Percentiles rank a stretch among this genome's conserved stretches.
These are phyloP conservation scores for Ptychadena robeensis DNA, from an alignment of 2,797 vertebrate species.

Conservation along the genomic window DNA sequence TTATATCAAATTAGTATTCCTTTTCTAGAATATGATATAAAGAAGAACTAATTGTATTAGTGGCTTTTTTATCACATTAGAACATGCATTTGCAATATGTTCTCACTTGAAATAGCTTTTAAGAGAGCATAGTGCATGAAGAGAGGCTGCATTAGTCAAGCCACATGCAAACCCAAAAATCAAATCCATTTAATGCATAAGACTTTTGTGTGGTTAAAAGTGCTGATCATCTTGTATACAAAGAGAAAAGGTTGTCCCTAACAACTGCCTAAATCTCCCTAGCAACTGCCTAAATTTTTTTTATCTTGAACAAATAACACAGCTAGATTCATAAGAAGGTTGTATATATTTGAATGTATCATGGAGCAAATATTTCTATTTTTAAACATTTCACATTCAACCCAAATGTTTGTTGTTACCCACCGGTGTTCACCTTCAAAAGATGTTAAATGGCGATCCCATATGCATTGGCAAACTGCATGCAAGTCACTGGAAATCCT, in stretches of 20 bases:
- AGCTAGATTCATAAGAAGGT: background rate
- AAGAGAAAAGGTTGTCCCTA: background rate
- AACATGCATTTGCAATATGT: conserved; percentile 63
- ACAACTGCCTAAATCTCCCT: background rate
- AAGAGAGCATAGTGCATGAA: conserved; percentile 20
- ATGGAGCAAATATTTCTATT: no score
- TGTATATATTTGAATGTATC: no score
- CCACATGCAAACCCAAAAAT: conserved; percentile 31
- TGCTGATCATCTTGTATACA: background rate
- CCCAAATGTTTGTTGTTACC: no score
- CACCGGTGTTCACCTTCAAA: no score
- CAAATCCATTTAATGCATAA: conserved; percentile 11
- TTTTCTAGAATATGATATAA: conserved; percentile 78
- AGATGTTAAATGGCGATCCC: no score
- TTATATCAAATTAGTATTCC: conserved; percentile 79
- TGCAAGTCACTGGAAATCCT: no score
- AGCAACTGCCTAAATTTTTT: background rate
- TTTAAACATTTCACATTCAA: no score
- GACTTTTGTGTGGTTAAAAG: background rate
- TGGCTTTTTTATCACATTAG: conserved; percentile 75
- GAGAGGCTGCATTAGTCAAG: conserved; percentile 36
- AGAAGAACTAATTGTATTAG: conserved; percentile 74
- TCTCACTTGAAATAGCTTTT: conserved; percentile 56
- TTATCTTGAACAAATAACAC: background rate
- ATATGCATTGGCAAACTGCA: no score